phyloP scores from a whole-genome alignment of 2,888 invertebrate genomes.

The Pheosia gnoma region DNA sequence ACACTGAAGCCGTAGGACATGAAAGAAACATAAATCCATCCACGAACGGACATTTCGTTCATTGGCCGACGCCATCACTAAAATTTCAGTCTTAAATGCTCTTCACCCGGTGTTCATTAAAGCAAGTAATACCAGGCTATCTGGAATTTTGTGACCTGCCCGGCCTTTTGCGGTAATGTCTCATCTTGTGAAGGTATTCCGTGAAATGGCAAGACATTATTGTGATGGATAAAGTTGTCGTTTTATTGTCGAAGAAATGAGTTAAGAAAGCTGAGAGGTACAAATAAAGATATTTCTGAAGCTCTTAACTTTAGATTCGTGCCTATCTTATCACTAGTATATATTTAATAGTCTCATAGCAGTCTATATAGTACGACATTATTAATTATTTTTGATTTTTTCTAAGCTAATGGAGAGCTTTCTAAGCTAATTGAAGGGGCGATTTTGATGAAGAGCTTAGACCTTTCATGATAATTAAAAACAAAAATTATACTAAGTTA shows the following conservation, averaged over 20 bases:
- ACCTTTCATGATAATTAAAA: too few species aligned
- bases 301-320: too few species aligned
- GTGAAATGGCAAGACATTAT: slow-evolving; percentile 13
- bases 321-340: too few species aligned
- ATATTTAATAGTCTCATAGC: too few species aligned
- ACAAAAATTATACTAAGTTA: too few species aligned
- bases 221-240: not conserved
- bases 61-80: slow-evolving; percentile 14
- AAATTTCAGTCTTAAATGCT: slow-evolving; percentile 15
- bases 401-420: too few species aligned
- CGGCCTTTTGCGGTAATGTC: slow-evolving; percentile 15
- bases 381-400: too few species aligned
- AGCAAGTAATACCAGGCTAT: slow-evolving; percentile 11
- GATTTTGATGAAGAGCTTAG: too few species aligned
- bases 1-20: slow-evolving; percentile 15
- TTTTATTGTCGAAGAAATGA: not conserved
- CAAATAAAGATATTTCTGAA: too few species aligned
- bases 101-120: slow-evolving; percentile 10
- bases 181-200: slow-evolving; percentile 14
- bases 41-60: slow-evolving; percentile 20
- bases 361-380: too few species aligned
- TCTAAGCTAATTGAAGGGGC: too few species aligned
- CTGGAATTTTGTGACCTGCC: slow-evolving; percentile 10
- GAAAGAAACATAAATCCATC: slow-evolving; percentile 30
- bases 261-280: not conserved